Conservation (phyloP, 2,888 invertebrate genomes). For the Xylota segnis region DNA sequence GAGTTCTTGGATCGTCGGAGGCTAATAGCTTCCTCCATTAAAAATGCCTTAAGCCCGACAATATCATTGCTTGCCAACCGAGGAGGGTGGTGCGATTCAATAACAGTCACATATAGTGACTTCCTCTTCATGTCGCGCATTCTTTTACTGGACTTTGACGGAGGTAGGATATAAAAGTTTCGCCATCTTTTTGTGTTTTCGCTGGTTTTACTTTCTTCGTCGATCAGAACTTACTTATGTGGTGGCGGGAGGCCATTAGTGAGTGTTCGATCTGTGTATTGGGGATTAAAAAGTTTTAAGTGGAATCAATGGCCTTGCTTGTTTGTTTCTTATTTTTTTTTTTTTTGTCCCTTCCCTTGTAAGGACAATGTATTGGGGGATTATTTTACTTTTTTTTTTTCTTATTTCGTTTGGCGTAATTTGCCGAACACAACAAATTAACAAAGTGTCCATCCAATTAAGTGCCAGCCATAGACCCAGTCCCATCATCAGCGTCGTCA, state of each 20-base stretch:
- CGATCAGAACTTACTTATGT: conserved; percentile 21
- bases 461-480: conserved; percentile 15
- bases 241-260: conserved; percentile 48
- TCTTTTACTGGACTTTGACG: not conserved
- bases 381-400: not conserved
- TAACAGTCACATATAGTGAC: conserved; percentile 22
- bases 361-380: not conserved
- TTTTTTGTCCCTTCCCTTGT: conserved; percentile 9
- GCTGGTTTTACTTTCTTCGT: conserved; percentile 11
- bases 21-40: conserved; percentile 60
- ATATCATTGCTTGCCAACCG: not conserved
- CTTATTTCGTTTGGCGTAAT: conserved; percentile 13
- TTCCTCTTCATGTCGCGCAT: conserved; percentile 1
- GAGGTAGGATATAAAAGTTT: conserved; percentile 32
- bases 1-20: conserved; percentile 37
- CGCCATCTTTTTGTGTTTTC: not conserved
- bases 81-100: conserved; percentile 15
- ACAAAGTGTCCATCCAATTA: conserved; percentile 65
- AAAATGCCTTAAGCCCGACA: conserved; percentile 26
- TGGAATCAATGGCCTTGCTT: conserved; percentile 50
- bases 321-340: conserved; percentile 30
- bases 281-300: conserved; percentile 72
- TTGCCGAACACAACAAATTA: conserved; percentile 52
- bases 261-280: conserved; percentile 56
- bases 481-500: conserved; percentile 20